Evolutionary conservation across 2,797 vertebrate genomes (phyloP).

Genomic region (Cyclura pinguis): DNA sequence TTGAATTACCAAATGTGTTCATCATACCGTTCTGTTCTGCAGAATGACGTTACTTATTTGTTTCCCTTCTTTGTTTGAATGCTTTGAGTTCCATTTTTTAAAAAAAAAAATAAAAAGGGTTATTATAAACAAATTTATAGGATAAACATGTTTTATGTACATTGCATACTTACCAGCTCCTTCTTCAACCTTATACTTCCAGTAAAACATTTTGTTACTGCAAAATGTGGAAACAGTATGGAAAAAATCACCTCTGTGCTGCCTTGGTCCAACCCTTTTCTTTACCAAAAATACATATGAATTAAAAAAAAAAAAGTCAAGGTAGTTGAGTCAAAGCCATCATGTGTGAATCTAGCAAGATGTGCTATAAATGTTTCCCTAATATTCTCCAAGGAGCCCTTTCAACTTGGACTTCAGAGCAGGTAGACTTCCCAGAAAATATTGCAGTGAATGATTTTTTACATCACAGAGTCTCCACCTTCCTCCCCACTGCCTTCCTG

Average conservation of each 20-base stretch:
- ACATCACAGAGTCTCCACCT: slow-evolving; percentile 19
- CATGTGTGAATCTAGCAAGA: slow-evolving; percentile 20
- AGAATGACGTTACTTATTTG: too few relatives aligned
- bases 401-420: slow-evolving; percentile 52
- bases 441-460: slow-evolving; percentile 50
- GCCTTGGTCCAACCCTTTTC: slow-evolving; percentile 22
- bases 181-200: slow-evolving; percentile 16
- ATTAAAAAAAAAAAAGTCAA: not conserved
- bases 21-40: too few relatives aligned
- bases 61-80: too few relatives aligned
- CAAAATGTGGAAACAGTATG: slow-evolving; percentile 21
- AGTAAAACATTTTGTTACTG: slow-evolving; percentile 43
- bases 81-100: too few relatives aligned
- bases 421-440: slow-evolving; percentile 67
- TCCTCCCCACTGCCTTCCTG: slow-evolving; percentile 45
- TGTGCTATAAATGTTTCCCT: slow-evolving; percentile 59
- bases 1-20: too few relatives aligned
- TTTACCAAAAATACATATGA: slow-evolving; percentile 37
- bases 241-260: not conserved
- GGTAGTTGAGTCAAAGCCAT: slow-evolving; percentile 24
- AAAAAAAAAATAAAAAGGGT: too few relatives aligned
- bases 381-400: slow-evolving; percentile 54
- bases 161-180: not conserved
- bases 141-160: not conserved
- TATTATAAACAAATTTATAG: too few relatives aligned